Percentiles rank a stretch among this genome's conserved stretches.
Conservation (phyloP, 2,797 vertebrate species). For the Steatocranus sp. region DNA sequence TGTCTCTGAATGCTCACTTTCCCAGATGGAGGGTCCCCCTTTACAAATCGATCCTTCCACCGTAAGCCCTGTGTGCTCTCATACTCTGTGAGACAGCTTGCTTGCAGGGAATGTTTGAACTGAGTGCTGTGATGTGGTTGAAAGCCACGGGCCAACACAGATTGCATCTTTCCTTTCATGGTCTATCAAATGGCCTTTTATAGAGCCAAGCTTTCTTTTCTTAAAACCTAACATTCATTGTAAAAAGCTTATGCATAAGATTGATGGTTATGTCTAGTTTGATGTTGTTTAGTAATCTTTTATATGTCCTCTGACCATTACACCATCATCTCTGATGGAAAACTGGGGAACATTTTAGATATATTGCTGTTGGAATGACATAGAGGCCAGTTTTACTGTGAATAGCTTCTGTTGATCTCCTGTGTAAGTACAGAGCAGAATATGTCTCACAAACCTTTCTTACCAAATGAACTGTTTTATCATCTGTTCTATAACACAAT, state of each 20-base stretch:
- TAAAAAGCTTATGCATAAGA: not conserved
- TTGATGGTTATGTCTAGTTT: conserved; percentile 8
- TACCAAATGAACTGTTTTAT: conserved; percentile 19
- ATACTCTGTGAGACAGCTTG: not conserved
- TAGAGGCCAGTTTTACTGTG: not conserved
- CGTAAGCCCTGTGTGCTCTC: not conserved
- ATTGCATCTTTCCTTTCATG: conserved; percentile 37
- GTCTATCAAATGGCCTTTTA: conserved; percentile 28
- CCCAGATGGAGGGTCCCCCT: conserved; percentile 47
- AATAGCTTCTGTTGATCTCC: conserved; percentile 28
- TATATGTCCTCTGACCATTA: conserved; percentile 9
- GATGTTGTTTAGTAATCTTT: conserved; percentile 30
- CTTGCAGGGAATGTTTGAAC: conserved; percentile 10
- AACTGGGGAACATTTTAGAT: conserved; percentile 8
- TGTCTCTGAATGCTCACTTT: conserved; percentile 38
- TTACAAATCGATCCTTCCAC: conserved; percentile 1
- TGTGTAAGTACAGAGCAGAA: conserved; percentile 5
- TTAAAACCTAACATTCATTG: conserved; percentile 10
- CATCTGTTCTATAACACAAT: conserved; percentile 19
- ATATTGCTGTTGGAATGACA: conserved; percentile 13
- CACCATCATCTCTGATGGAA: not conserved
- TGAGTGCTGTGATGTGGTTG: conserved; percentile 41
- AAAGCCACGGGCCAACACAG: not conserved
- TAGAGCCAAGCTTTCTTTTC: conserved; percentile 6
- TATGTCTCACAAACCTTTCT: not conserved